phyloP scores from a whole-genome alignment of 2,113 vertebrate species.

The Petrocephalus microphthalmus region DNA sequence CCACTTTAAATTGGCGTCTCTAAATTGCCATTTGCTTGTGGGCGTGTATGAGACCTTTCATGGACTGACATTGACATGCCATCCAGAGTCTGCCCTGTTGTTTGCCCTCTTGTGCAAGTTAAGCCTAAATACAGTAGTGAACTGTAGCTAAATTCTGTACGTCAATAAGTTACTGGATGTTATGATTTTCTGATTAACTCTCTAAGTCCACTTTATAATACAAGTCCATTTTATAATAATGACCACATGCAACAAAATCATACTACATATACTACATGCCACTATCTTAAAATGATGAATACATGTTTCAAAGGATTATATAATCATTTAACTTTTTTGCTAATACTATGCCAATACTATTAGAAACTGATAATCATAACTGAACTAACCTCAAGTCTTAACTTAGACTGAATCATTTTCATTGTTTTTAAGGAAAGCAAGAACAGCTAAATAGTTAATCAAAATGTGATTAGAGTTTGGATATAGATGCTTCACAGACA shows the following conservation, averaged over 20 bases:
- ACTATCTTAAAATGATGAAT: neutral
- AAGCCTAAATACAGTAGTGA: neutral
- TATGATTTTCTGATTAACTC: neutral
- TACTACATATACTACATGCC: neutral
- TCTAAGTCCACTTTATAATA: neutral
- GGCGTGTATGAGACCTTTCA: neutral
- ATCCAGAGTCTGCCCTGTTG: neutral
- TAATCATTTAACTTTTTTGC: neutral
- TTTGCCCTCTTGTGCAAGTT: neutral
- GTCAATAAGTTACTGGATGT: neutral
- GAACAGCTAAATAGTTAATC: neutral
- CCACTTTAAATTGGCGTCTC: neutral
- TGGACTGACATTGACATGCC: neutral
- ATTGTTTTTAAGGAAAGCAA: neutral
- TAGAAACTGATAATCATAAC: neutral
- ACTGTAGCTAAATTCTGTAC: no score
- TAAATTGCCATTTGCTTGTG: neutral
- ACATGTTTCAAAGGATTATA: neutral
- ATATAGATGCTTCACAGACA: neutral
- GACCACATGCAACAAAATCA: neutral
- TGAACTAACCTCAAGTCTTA: neutral
- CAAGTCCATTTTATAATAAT: neutral
- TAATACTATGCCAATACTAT: neutral
- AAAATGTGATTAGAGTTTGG: neutral
- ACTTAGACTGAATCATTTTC: neutral